Percentiles rank a stretch among this genome's conserved stretches.
Conservation (phyloP, 2,888 invertebrate genomes). For the Sarcophaga caerulescens region DNA sequence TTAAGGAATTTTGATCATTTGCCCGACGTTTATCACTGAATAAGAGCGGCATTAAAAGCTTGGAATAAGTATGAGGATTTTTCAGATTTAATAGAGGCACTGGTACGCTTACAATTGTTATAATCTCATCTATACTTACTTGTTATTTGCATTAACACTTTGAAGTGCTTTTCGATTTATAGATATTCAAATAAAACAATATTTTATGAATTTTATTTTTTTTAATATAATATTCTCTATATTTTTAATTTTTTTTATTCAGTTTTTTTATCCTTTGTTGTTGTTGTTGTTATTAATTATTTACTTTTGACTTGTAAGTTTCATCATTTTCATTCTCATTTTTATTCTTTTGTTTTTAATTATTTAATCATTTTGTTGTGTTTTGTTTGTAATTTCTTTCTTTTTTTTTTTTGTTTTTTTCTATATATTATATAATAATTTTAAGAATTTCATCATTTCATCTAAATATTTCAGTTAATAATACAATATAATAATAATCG, state of each 20-base stretch:
- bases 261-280: constrained; percentile 58
- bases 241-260: constrained; percentile 66
- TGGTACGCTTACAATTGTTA: too few species aligned
- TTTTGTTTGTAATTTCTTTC: constrained; percentile 66
- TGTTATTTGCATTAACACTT: neutral
- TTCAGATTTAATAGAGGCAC: too few species aligned
- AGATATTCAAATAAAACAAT: constrained; percentile 49
- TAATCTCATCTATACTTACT: too few species aligned
- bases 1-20: too few species aligned
- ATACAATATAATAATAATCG: constrained; percentile 72
- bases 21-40: too few species aligned
- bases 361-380: constrained; percentile 45
- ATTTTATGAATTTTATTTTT: constrained; percentile 54
- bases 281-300: constrained; percentile 58
- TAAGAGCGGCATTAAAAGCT: too few species aligned
- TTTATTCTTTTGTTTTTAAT: constrained; percentile 70
- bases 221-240: constrained; percentile 72
- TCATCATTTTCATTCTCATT: constrained; percentile 67
- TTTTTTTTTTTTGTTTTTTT: constrained; percentile 65
- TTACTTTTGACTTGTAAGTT: constrained; percentile 69
- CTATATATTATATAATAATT: constrained; percentile 67
- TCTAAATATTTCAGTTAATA: constrained; percentile 74
- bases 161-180: neutral
- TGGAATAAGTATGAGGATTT: too few species aligned
- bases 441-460: constrained; percentile 74